Base-by-base conservation (phyloP, 2,888 invertebrate species). In the Crossocerus cetratus region DNA sequence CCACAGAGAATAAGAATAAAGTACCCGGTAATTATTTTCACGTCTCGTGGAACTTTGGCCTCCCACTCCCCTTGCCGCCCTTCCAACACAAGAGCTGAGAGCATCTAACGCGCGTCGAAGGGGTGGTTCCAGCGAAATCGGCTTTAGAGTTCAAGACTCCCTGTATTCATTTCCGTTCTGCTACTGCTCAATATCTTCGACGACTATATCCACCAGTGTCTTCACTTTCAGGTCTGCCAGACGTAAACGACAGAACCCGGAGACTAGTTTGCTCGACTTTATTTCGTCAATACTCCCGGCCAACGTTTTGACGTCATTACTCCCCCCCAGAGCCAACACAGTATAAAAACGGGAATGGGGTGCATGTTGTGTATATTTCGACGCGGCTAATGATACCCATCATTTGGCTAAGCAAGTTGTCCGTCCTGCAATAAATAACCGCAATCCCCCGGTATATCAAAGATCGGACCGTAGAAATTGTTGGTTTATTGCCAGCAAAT, bases 1-100 rank as follows among this genome's bases (percentile, higher is more conserved):
- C 49, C 16, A 57, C 43, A 21, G 23, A 58, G 70, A 54, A 62
- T 55, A 69, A 58, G 74, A 59, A 70, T 67, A 76, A 78, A 81
- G 72, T 78, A 69, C 49, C 67, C 61, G 66, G 71, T 74, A 81
- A 81, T 81, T 81, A 81, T 81, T 78, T 80, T 76, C 65, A 58
- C 69, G 54, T 60, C 61, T 55, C 22, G 61, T 53, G 57, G 71
- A 67, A 69, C 66, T 69, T 55, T 54, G 53, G 32, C 57, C 56
- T 74, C 49, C 59, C 63, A 49, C 55, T 69, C 32, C 3, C 1
- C 11, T 32, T 32, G 32, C 11, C 11, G 11, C 5, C 32, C 11
- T 32, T 32, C 32, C 32, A 8, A 32, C 11, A 32, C 32, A 64
- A 69, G 72, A 69, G 14, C 61, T 49, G 18, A 32, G 20, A 32